phyloP scores from a whole-genome alignment of 1,140 invertebrate genomes.

The Heliconius melpomene region DNA sequence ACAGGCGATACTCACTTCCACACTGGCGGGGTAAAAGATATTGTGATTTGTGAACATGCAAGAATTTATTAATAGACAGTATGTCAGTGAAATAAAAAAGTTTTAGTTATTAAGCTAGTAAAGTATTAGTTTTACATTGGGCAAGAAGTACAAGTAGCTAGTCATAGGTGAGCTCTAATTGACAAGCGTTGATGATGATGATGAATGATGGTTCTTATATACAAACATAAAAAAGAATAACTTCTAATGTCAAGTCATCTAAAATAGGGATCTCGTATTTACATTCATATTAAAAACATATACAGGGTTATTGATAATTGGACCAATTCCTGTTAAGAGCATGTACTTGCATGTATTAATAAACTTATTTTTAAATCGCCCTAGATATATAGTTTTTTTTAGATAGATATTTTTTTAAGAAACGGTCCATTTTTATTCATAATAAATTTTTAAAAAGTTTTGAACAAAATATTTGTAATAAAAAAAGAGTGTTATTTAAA shows the following conservation, averaged over 20 bases:
- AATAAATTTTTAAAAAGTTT: too few relatives aligned
- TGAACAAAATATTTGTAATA: too few relatives aligned
- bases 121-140: not conserved
- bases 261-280: not conserved
- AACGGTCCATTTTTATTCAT: too few relatives aligned
- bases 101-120: not conserved
- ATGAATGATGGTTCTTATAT: not conserved
- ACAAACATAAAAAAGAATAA: not conserved
- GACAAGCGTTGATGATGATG: slow-evolving; percentile 5
- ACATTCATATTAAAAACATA: not conserved
- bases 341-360: not conserved
- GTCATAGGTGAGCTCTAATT: not conserved
- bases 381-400: too few relatives aligned
- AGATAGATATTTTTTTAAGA: too few relatives aligned
- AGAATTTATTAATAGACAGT: not conserved
- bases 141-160: not conserved
- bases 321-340: not conserved
- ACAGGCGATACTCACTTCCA: not conserved
- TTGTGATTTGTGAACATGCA: not conserved
- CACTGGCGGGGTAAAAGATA: not conserved
- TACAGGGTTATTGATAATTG: not conserved
- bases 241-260: not conserved
- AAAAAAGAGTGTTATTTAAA: too few relatives aligned
- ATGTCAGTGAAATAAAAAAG: not conserved
- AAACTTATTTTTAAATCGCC: too few relatives aligned